These are phyloP conservation scores for Antedon mediterranea DNA, from an alignment of 53 echinoderm and acorn worm species.

Conservation along the genomic window DNA sequence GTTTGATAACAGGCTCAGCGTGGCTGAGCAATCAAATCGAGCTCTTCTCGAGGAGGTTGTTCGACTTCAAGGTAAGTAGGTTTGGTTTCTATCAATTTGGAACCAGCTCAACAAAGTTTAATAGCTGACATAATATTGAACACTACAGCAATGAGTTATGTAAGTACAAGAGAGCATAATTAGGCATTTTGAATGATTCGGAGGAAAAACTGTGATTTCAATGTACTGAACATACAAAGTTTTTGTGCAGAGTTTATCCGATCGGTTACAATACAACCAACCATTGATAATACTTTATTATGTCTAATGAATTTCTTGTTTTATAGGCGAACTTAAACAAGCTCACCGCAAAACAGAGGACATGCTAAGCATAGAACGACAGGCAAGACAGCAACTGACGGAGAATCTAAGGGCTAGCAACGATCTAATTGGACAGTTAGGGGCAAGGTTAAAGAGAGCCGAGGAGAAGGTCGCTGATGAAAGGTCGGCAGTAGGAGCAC, in stretches of 20 bases:
- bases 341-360: constrained; percentile 65
- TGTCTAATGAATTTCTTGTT: background rate
- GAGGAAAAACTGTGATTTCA: background rate
- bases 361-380: constrained; percentile 43
- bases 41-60: constrained; percentile 88
- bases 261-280: no score
- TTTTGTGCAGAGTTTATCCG: no score
- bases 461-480: constrained; percentile 89
- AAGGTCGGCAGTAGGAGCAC: constrained; percentile 80
- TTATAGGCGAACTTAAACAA: constrained; percentile 70
- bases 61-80: constrained; percentile 55
- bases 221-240: no score
- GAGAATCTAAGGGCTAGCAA: constrained; percentile 90
- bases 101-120: no score
- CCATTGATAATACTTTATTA: no score
- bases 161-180: background rate
- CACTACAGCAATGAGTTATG: no score
- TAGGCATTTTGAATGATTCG: background rate
- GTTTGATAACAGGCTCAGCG: constrained; percentile 63
- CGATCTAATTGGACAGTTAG: constrained; percentile 93
- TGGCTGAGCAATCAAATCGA: constrained; percentile 78
- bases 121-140: no score
- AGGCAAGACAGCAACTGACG: constrained; percentile 67
- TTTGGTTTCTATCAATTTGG: no score
- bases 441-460: constrained; percentile 80